Conservation (phyloP, 2,113 vertebrate species). For the Pseudorasbora parva region DNA sequence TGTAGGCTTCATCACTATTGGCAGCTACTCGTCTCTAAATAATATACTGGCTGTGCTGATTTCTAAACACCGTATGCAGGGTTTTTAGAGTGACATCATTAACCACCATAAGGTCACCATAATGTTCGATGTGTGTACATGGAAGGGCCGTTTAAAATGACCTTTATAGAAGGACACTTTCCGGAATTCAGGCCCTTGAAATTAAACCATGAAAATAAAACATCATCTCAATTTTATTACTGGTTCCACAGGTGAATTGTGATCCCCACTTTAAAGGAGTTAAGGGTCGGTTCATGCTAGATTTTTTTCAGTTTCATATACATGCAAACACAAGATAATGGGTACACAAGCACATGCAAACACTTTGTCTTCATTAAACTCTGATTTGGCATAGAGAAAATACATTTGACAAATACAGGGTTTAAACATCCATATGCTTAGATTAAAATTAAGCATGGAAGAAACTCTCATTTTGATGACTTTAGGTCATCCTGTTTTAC, state of each 20-base stretch:
- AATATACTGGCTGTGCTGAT: neutral
- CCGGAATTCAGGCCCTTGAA: neutral
- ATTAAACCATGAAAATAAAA: neutral
- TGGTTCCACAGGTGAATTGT: neutral
- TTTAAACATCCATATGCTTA: neutral
- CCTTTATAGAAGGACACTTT: neutral
- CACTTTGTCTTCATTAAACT: neutral
- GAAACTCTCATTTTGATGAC: neutral
- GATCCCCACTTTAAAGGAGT: neutral
- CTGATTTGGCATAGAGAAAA: neutral
- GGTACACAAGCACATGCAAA: conserved; percentile 18
- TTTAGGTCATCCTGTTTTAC: neutral
- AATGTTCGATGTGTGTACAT: neutral
- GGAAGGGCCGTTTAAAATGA: neutral
- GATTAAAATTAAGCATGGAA: neutral
- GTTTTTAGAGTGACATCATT: neutral
- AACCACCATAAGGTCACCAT: neutral
- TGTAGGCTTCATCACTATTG: neutral
- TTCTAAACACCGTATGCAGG: neutral
- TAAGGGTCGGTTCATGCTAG: conserved; percentile 5
- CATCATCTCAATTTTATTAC: neutral
- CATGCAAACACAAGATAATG: conserved; percentile 17
- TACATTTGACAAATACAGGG: neutral
- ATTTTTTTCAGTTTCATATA: neutral
- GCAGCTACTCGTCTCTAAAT: neutral